Conservation (phyloP, 1,140 invertebrate species). For the Sycophila sp. region DNA sequence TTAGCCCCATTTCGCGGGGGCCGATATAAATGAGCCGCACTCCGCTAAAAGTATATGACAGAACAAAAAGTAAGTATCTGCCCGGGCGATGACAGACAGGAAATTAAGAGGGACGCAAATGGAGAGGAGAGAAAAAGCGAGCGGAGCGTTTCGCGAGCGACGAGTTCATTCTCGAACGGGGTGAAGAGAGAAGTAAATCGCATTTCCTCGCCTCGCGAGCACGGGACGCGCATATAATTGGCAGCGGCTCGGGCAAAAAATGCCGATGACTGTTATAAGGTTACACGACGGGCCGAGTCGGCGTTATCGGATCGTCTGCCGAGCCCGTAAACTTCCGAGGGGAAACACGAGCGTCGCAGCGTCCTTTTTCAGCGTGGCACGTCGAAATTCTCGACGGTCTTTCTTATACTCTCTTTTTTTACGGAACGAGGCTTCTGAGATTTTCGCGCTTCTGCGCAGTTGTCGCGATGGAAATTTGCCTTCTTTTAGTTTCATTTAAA, state of each 20-base stretch:
- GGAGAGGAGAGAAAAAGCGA: not conserved
- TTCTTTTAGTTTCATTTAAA: too few species aligned
- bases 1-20: not conserved
- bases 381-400: too few species aligned
- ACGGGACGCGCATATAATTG: constrained; percentile 4
- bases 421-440: too few species aligned
- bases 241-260: constrained; percentile 5
- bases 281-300: not conserved
- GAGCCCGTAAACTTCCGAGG: constrained; percentile 7
- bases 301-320: constrained; percentile 22
- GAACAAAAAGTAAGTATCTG: too few species aligned
- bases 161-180: not conserved
- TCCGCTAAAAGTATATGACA: constrained; percentile 7
- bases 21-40: not conserved
- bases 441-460: too few species aligned
- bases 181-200: not conserved
- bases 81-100: constrained; percentile 6
- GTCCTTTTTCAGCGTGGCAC: too few species aligned
- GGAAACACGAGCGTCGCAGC: too few species aligned
- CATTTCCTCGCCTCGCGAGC: not conserved
- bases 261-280: constrained; percentile 3
- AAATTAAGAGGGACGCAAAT: constrained; percentile 27
- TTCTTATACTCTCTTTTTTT: too few species aligned
- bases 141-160: not conserved
- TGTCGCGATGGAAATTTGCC: too few species aligned